Base-by-base conservation (phyloP, 2,797 vertebrate species). In the Lutjanus campechanus region DNA sequence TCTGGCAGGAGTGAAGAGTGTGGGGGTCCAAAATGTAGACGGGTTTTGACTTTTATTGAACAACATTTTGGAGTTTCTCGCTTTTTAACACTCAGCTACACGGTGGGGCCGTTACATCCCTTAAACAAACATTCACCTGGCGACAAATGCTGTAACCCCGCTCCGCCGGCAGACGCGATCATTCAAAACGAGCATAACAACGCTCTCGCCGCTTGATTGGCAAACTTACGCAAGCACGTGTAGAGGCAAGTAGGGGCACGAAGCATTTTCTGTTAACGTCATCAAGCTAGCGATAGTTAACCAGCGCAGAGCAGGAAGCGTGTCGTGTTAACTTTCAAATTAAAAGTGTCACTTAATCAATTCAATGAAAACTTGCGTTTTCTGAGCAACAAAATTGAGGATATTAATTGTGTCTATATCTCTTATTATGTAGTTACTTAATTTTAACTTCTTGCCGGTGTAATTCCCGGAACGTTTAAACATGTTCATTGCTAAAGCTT, bases 341-440 rank as follows among this genome's bases (percentile, higher is more conserved):
- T 87, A 73, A 83, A 70, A 44, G 51, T 11, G 0, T 9, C 36
- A 0, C 5, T 49, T 41, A 2, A 10, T 16, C 29, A 36, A 7
- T 36, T 19, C 5, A 46, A 51, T 9, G 0, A 5, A 19, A 54
- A 16, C 7, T 0, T 20, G 1, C 11, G 20, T 46, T 0, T 0
- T 7, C 3, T 0, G 0, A 11, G 19, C 16, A 5, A 49, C 1
- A 43, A 0, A 1, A 44, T 15, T 1, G 3, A 2, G 5, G 7
- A 19, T 20, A 11, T 7, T 3, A 12, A 4, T 1, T 7, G 5
- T 4, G 0, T 40, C 1, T 5, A 6, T 0, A 5, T 44, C 0
- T 15, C 0, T n/a, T 4, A 20, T 19, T 1, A 50, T 13, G 8
- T 13, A 10, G 2, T 40, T 1, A 15, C 6, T 19, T 7, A 7